Conservation (phyloP, 2,797 vertebrate species). For the Apogon hyalosoma region DNA sequence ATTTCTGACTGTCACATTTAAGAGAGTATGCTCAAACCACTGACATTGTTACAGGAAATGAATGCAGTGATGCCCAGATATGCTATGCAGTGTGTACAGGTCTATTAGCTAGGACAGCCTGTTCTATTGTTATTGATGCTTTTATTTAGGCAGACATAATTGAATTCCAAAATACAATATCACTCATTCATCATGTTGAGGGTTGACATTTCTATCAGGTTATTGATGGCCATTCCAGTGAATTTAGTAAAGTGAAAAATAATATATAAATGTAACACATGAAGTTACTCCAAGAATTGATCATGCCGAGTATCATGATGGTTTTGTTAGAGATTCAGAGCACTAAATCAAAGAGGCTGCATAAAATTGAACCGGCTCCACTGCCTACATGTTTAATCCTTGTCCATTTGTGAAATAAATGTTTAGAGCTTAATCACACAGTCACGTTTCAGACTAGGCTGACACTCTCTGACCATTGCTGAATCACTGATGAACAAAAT, state of each 20-base stretch:
- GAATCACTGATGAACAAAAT: constrained; percentile 47
- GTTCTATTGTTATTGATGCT: constrained; percentile 76
- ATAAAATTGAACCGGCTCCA: constrained; percentile 20
- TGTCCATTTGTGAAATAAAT: constrained; percentile 51
- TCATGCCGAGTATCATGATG: neutral
- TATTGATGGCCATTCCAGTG: constrained; percentile 62
- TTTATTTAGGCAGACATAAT: constrained; percentile 71
- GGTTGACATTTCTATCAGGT: constrained; percentile 69
- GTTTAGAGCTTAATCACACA: constrained; percentile 53
- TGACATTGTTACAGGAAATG: constrained; percentile 43
- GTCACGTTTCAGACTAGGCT: constrained; percentile 47
- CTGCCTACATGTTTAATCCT: constrained; percentile 52
- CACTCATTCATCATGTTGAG: constrained; percentile 74
- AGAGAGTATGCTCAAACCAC: constrained; percentile 16
- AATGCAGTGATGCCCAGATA: constrained; percentile 27
- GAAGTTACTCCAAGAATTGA: neutral
- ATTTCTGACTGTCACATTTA: constrained; percentile 19
- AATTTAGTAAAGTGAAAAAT: constrained; percentile 47
- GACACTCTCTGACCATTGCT: constrained; percentile 38
- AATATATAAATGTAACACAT: constrained; percentile 12
- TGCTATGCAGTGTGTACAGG: constrained; percentile 28
- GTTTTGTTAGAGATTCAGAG: constrained; percentile 19
- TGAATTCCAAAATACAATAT: constrained; percentile 70
- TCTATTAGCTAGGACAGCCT: constrained; percentile 62
- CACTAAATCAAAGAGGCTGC: constrained; percentile 6